phyloP scores from a whole-genome alignment of 1,140 invertebrate species.

The Penaeus japonicus region DNA sequence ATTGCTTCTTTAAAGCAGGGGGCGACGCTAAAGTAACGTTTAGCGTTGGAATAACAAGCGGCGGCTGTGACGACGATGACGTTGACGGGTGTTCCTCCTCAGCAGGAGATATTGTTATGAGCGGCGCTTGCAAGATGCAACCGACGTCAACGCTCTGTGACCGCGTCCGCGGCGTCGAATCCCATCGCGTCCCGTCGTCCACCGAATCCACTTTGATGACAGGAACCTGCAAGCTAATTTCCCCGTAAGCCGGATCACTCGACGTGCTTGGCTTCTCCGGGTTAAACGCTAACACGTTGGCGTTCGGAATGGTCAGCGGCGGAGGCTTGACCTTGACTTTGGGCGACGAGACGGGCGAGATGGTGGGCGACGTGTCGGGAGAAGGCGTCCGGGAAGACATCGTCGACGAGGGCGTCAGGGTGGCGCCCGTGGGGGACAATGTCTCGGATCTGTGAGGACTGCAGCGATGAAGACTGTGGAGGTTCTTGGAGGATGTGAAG shows the following conservation, averaged over 20 bases:
- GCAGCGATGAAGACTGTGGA: conserved; percentile 7
- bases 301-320: conserved; percentile 58
- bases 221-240: conserved; percentile 23
- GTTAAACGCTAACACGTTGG: conserved; percentile 56
- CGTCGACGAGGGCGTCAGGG: conserved; percentile 40
- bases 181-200: conserved; percentile 51
- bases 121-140: conserved; percentile 36
- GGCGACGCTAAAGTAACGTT: conserved; percentile 53
- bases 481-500: conserved; percentile 31
- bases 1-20: conserved; percentile 33
- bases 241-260: conserved; percentile 3
- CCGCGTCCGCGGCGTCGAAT: conserved; percentile 55
- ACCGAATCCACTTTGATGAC: conserved; percentile 54
- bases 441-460: conserved; percentile 7
- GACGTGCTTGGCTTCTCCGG: not conserved
- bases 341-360: conserved; percentile 57
- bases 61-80: not conserved
- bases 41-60: conserved; percentile 52
- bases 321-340: conserved; percentile 60
- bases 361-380: conserved; percentile 42
- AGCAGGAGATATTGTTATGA: conserved; percentile 51
- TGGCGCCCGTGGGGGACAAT: conserved; percentile 23
- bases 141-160: conserved; percentile 59
- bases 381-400: conserved; percentile 49
- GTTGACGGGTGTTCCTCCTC: conserved; percentile 44